A percentile compares a stretch with the other conserved stretches of the same genome.
phyloP scores from a whole-genome alignment of 2,888 invertebrate species.

The Luperina nickerlii region DNA sequence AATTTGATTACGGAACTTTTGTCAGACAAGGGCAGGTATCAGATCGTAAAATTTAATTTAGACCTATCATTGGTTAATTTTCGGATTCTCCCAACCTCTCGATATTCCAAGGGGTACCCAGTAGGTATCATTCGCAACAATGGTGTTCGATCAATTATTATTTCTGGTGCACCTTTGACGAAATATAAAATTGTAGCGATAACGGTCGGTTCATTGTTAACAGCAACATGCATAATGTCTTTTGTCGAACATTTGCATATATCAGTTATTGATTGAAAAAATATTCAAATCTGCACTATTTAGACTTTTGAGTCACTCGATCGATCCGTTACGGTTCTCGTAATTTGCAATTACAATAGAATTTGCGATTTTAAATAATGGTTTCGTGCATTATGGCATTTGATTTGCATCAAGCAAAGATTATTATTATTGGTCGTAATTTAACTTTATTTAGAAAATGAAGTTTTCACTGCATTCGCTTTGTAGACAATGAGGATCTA shows the following conservation, averaged over 20 bases:
- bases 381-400: slow-evolving; percentile 71
- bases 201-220: slow-evolving; percentile 88
- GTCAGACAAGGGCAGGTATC: slow-evolving; percentile 87
- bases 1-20: slow-evolving; percentile 89
- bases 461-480: slow-evolving; percentile 74
- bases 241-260: slow-evolving; percentile 86
- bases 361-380: slow-evolving; percentile 81
- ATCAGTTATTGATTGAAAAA: slow-evolving; percentile 90
- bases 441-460: slow-evolving; percentile 67
- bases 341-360: slow-evolving; percentile 78
- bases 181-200: slow-evolving; percentile 87
- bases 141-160: slow-evolving; percentile 88
- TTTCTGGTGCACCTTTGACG: slow-evolving; percentile 88
- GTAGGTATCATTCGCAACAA: slow-evolving; percentile 86
- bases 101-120: slow-evolving; percentile 77
- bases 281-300: slow-evolving; percentile 87
- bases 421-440: slow-evolving; percentile 66
- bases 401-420: slow-evolving; percentile 73
- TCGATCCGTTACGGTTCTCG: slow-evolving; percentile 88
- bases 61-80: slow-evolving; percentile 90
- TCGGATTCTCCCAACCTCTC: slow-evolving; percentile 87
- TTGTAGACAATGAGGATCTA: slow-evolving; percentile 77
- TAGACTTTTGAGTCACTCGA: slow-evolving; percentile 84
- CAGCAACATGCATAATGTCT: slow-evolving; percentile 80
- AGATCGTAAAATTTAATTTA: slow-evolving; percentile 90